A percentile compares a stretch with the other conserved stretches of the same genome.
Conservation (phyloP, 2,888 invertebrate species). For the Mellilla xanthometata region DNA sequence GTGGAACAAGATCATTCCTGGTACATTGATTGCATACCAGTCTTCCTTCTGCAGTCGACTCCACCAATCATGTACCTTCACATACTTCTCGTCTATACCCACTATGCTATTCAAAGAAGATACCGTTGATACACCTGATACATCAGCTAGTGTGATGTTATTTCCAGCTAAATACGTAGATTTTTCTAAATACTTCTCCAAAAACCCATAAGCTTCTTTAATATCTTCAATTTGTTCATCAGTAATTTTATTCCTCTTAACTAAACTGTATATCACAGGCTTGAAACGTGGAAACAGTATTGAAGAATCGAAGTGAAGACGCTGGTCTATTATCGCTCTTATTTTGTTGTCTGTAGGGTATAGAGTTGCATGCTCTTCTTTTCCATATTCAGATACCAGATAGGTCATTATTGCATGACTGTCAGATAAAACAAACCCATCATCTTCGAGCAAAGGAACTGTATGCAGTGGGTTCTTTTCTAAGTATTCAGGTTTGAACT, state of each 20-base stretch:
- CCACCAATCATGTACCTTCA: conserved; percentile 43
- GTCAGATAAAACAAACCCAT: conserved; percentile 41
- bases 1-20: conserved; percentile 37
- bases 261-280: conserved; percentile 37
- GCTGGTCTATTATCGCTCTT: conserved; percentile 45
- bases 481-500: conserved; percentile 42
- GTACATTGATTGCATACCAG: conserved; percentile 47
- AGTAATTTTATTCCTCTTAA: conserved; percentile 25
- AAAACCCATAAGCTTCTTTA: conserved; percentile 42
- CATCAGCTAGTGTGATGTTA: conserved; percentile 47
- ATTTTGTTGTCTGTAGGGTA: conserved; percentile 42
- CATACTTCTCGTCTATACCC: conserved; percentile 36
- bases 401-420: conserved; percentile 54
- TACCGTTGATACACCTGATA: conserved; percentile 48
- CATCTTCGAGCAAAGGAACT: conserved; percentile 51
- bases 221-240: conserved; percentile 38
- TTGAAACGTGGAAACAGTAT: conserved; percentile 46
- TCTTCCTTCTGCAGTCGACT: conserved; percentile 33
- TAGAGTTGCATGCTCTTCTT: conserved; percentile 30
- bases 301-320: conserved; percentile 47
- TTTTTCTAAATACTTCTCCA: conserved; percentile 44
- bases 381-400: conserved; percentile 42
- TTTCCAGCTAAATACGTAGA: conserved; percentile 40
- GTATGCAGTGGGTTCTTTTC: conserved; percentile 52
- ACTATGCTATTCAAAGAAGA: conserved; percentile 43